Base-by-base conservation (phyloP, 2,888 invertebrate genomes). In the Erebia palarica region DNA sequence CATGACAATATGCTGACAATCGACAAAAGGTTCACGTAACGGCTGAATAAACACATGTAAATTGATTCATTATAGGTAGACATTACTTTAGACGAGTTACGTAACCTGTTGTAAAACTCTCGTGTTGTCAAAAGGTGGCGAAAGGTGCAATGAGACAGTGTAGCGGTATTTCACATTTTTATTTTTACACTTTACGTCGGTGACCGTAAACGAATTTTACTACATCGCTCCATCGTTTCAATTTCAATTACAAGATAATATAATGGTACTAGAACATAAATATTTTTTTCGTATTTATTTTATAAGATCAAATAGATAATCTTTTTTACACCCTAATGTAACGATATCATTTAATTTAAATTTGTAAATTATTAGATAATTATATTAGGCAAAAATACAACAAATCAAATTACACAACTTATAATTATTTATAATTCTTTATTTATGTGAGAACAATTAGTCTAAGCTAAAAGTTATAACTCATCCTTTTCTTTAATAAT, bases 231-330 rank as follows among this genome's bases (percentile, higher is more conserved):
- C 91, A 86, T 88, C 89, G 82, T 87, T 85, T 86, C 86, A 84
- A 82, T 81, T 86, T 83, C 82, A 90, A 91, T 91, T 92, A 92
- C 91, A 91, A 87, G 86, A 88, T 90, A 63, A 88, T 90, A 63
- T 84, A 90, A 89, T 92, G 91, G 89, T 91, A 89, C 92, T 93
- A 93, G 91, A 93, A 92, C 93, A 92, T 93, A 93, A 92, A 93
- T 93, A 92, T 91, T 91, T 91, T 81, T 87, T 88, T 91, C 91
- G 87, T 92, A 91, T 91, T 75, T 92, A 92, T 85, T 77, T 70
- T 91, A 90, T 90, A 92, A 91, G 91, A 91, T 92, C 91, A 92
- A 93, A 93, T 93, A 93, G 92, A 93, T 91, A 92, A 93, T 93
- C 93, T 92, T 92, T 92, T 92, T 92, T 93, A 93, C 92, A 93